Evolutionary conservation across 2,888 invertebrate species (phyloP), one percentile per base, ranked within the genome.

Genomic region (Campaea margaritaria): DNA sequence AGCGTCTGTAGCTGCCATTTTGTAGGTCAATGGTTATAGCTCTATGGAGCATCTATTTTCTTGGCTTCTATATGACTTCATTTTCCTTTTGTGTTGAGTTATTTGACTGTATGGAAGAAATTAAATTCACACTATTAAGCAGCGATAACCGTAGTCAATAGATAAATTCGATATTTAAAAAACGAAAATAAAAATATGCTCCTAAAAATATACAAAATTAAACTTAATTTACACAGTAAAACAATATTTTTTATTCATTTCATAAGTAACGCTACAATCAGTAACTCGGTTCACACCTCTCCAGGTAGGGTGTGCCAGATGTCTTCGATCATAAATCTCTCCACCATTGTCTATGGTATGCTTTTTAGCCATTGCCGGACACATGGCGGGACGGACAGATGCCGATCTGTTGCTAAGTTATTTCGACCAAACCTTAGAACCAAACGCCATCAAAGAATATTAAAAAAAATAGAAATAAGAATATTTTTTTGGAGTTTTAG

Each of bases 251-350:
- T 21, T 21, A 21, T n/a, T 13, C 44, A 21, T 12, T 44, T 13
- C 27, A 27, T 7, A 13, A n/a, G 21, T 13, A 4, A 11, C 28
- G 15, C 21, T 12, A 34, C 11, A 34, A 34, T 34, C 46, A 12
- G 46, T 46, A 34, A 15, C 34, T 46, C 46, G 3, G 42, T 81
- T 79, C 74, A 69, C 78, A 76, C 78, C 76, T 75, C 63, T 71
- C n/a, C 82, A 81, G 85, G 83, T 87, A 86, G 75, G 74, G 28
- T 16, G 12, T 9, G 74, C 86, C 89, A 89, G 89, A 88, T 89
- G 89, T 84, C 77, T 66, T 70, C 77, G 64, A 76, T 77, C 81
- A 84, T 89, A 88, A 89, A 86, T 87, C 87, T 88, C 75, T 76
- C n/a, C 54, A 64, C 78, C 69, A 86, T 89, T 88, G 89, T 89